Conservation (phyloP, 2,888 invertebrate species). For the Imbricaverruca yamaguchii region DNA sequence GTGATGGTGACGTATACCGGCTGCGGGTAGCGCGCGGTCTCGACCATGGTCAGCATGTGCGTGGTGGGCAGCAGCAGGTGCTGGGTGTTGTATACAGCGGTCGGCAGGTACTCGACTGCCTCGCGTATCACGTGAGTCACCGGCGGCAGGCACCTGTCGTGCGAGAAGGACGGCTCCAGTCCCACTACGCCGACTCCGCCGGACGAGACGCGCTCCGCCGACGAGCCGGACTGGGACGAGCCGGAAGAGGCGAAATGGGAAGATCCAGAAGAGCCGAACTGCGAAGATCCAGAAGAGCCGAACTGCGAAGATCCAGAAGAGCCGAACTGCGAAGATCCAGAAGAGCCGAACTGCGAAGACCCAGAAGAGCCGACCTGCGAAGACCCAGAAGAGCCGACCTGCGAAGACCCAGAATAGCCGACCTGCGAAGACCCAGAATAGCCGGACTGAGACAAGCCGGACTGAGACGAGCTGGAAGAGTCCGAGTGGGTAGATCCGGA, state of each 20-base stretch:
- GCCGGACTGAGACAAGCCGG: no score
- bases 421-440: no score
- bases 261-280: not conserved
- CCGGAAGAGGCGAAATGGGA: not conserved
- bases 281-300: not conserved
- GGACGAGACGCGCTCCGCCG: not conserved
- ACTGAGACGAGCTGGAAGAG: no score
- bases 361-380: not conserved
- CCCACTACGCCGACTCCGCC: not conserved
- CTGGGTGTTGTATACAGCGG: not conserved
- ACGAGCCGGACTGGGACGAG: not conserved
- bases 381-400: no score
- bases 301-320: not conserved
- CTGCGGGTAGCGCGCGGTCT: not conserved
- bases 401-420: no score
- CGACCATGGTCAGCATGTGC: constrained; percentile 6
- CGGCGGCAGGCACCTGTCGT: not conserved
- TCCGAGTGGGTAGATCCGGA: no score
- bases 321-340: not conserved
- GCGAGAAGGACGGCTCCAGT: not conserved
- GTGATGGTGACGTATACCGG: not conserved
- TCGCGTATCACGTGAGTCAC: not conserved
- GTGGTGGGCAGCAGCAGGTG: constrained; percentile 10
- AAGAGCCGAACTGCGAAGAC: not conserved
- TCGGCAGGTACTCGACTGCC: not conserved